Evolutionary conservation across 2,888 invertebrate genomes (phyloP).

Genomic region (Steinernema scapterisci): DNA sequence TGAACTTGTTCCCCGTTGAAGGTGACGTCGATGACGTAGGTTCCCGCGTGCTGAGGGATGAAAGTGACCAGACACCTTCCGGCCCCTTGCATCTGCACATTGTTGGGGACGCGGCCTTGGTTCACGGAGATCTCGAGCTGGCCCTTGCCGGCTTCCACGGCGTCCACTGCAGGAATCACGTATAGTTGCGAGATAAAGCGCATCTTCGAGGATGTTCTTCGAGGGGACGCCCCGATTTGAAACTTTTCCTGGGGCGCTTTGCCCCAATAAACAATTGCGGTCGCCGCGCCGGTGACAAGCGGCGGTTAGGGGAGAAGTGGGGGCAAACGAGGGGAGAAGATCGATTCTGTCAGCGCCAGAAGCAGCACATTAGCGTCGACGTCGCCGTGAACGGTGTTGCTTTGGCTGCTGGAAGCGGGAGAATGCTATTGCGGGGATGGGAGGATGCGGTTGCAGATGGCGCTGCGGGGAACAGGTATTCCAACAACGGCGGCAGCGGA

Average conservation of each 20-base stretch:
- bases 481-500: background rate
- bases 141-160: constrained; percentile 96
- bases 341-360: constrained; percentile 23
- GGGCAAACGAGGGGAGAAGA: too few relatives aligned
- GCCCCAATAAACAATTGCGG: constrained; percentile 13
- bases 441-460: constrained; percentile 6
- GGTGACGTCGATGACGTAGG: constrained; percentile 89
- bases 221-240: background rate
- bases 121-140: constrained; percentile 98
- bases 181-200: constrained; percentile 63
- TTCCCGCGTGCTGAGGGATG: constrained; percentile 86
- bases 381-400: constrained; percentile 27
- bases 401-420: background rate
- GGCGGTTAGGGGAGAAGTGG: background rate
- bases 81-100: constrained; percentile 90
- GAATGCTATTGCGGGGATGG: constrained; percentile 1
- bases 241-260: too few relatives aligned
- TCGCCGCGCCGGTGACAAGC: background rate
- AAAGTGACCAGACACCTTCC: constrained; percentile 80
- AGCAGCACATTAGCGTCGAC: constrained; percentile 16
- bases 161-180: constrained; percentile 77
- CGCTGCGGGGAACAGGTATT: constrained; percentile 26
- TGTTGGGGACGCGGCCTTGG: constrained; percentile 97
- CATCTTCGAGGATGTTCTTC: background rate
- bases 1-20: constrained; percentile 96